Base-by-base conservation (phyloP, 2,113 vertebrate species). In the Leuciscus idus region DNA sequence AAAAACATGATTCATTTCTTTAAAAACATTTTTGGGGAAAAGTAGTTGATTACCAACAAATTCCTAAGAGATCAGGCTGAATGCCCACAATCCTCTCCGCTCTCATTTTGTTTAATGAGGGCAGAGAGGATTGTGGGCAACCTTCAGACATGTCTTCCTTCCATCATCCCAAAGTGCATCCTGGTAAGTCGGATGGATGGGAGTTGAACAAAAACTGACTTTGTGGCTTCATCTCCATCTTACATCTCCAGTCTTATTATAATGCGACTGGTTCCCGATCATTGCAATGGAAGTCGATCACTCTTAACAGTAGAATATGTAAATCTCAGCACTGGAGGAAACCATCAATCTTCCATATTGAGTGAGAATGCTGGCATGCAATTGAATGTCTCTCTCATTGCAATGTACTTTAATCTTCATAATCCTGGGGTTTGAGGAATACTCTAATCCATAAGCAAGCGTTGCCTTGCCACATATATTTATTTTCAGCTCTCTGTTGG, bases 331-430 rank as follows among this genome's bases (percentile, higher is more conserved):
- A 78, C 73, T 28, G 39, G 30, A 6, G 88, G 78, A 77, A 82
- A 70, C 72, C 17, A 85, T 89, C 85, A 85, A 26, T 89, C 23
- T 33, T 68, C 73, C 62, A 21, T 83, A 62, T 36, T 83, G 77
- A 87, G 70, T 23, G 75, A 61, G 26, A 48, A 26, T 52, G 43
- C 39, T 83, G 68, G 78, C 48, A 59, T n/a, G 6, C 43, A 39
- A 33, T 28, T 61, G 76, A 86, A 84, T 33, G 46, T 70, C 30
- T 85, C 55, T 72, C 79, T 89, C 78, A 48, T 83, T 73, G 88
- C 72, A 64, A 39, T 72, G 46, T n/a, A 36, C 72, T 89, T 85
- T 78, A 87, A 84, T 89, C 88, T 89, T 83, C 55, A 79, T 83
- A 83, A 87, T 79, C 86, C 57, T 36, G 72, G 79, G 73, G 72